Percentiles rank a stretch among this genome's conserved stretches.
These are phyloP conservation scores for Mormyrus lacerda DNA, from an alignment of 2,113 vertebrate genomes.

Conservation along the genomic window DNA sequence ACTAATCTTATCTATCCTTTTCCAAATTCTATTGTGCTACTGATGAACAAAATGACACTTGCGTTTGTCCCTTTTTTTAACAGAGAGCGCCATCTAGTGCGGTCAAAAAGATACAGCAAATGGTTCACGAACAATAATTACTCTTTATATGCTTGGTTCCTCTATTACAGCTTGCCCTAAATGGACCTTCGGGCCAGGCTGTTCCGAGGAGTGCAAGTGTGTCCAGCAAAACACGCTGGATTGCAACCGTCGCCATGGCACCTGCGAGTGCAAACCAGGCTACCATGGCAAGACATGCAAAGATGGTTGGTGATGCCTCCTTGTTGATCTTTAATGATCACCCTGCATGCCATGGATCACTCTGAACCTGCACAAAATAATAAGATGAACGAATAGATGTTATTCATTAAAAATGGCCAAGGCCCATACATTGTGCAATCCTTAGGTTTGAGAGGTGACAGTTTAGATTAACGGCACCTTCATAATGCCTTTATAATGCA, in stretches of 20 bases:
- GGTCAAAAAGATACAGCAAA: not conserved
- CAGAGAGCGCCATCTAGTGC: not conserved
- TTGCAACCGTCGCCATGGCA: conserved; percentile 73
- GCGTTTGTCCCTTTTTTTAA: not conserved
- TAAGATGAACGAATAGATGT: not conserved
- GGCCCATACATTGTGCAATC: not conserved
- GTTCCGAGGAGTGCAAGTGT: conserved; percentile 81
- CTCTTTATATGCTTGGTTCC: not conserved
- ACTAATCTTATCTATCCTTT: not conserved
- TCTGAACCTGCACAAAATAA: not conserved
- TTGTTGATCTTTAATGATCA: not conserved
- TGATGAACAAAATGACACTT: not conserved
- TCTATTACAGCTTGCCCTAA: conserved; percentile 71
- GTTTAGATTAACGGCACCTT: not conserved
- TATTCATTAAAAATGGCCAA: not conserved
- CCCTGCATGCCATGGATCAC: not conserved
- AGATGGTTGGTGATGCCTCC: conserved; percentile 49
- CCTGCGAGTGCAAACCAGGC: conserved; percentile 77
- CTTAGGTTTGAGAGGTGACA: not conserved
- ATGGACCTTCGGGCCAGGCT: conserved; percentile 81
- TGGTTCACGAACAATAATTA: not conserved
- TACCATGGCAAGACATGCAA: conserved; percentile 67
- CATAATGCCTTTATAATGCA: not conserved
- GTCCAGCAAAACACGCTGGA: conserved; percentile 63
- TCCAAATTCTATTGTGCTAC: not conserved